Conservation (phyloP, 2,113 vertebrate genomes). For the Chloroceryle aenea region DNA sequence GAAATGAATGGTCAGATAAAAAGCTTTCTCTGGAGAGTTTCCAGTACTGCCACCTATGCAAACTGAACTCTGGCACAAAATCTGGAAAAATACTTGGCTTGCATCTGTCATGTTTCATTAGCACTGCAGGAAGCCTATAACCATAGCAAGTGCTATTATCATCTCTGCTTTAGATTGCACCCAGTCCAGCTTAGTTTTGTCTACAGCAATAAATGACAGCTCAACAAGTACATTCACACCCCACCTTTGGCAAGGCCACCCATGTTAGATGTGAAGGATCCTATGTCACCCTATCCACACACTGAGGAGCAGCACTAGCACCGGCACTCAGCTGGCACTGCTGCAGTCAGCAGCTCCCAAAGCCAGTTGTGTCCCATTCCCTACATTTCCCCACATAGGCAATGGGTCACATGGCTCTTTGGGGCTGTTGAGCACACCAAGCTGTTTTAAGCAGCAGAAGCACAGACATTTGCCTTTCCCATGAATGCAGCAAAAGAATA, state of each 20-base stretch:
- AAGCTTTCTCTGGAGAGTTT: conserved; percentile 35
- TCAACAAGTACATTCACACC: not conserved
- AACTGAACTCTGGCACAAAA: conserved; percentile 42
- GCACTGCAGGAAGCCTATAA: not conserved
- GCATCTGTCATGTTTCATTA: not conserved
- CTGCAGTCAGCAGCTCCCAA: not conserved
- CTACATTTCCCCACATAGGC: no score
- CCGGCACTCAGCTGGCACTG: not conserved
- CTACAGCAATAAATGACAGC: not conserved
- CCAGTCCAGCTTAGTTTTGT: not conserved
- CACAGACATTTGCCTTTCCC: not conserved
- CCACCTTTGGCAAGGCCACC: not conserved
- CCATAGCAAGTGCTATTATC: not conserved
- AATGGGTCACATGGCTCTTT: rapidly evolving
- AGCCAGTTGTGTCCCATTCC: not conserved
- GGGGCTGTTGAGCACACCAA: not conserved
- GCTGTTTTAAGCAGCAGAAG: not conserved
- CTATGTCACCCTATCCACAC: not conserved
- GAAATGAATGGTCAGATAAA: conserved; percentile 29
- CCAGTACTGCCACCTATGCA: conserved; percentile 56
- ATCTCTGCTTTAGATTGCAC: not conserved
- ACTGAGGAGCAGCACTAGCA: not conserved
- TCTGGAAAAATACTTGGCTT: conserved; percentile 10
- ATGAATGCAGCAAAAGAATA: not conserved
- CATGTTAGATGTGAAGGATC: not conserved